A percentile compares a stretch with the other conserved stretches of the same genome.
phyloP scores from a whole-genome alignment of 2,888 invertebrate species.

The Chelonus formosanus region DNA sequence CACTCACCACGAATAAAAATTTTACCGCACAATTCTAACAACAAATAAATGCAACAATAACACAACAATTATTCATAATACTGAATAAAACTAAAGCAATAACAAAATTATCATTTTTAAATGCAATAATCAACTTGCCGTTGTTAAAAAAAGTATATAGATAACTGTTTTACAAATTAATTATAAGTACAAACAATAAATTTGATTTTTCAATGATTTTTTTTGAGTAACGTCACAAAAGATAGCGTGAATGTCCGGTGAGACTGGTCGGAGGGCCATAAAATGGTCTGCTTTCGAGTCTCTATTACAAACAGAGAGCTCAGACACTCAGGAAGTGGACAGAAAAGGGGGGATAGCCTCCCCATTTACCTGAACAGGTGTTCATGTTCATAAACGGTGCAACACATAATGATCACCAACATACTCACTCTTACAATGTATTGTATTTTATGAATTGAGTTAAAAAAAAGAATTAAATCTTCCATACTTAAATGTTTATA shows the following conservation, averaged over 20 bases:
- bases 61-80: not conserved
- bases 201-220: not conserved
- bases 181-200: not conserved
- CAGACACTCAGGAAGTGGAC: slow-evolving; percentile 35
- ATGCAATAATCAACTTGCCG: too few relatives aligned
- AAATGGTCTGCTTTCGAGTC: slow-evolving; percentile 34
- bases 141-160: too few relatives aligned
- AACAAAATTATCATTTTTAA: too few relatives aligned
- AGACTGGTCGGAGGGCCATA: slow-evolving; percentile 27
- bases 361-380: slow-evolving; percentile 35
- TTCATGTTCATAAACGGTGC: slow-evolving; percentile 29
- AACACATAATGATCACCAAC: slow-evolving; percentile 16
- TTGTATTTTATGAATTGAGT: slow-evolving; percentile 1
- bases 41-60: slow-evolving; percentile 7
- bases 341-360: slow-evolving; percentile 33
- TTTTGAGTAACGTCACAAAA: slow-evolving; percentile 1
- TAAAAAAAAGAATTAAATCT: slow-evolving; percentile 3
- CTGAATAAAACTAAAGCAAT: not conserved
- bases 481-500: not conserved
- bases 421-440: slow-evolving; percentile 8
- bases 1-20: slow-evolving; percentile 19
- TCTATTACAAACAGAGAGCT: slow-evolving; percentile 31
- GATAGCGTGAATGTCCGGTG: slow-evolving; percentile 23
- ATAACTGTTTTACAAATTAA: too few relatives aligned
- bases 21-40: not conserved